Conservation (phyloP, 2,888 invertebrate genomes). For the Volucella inflata region DNA sequence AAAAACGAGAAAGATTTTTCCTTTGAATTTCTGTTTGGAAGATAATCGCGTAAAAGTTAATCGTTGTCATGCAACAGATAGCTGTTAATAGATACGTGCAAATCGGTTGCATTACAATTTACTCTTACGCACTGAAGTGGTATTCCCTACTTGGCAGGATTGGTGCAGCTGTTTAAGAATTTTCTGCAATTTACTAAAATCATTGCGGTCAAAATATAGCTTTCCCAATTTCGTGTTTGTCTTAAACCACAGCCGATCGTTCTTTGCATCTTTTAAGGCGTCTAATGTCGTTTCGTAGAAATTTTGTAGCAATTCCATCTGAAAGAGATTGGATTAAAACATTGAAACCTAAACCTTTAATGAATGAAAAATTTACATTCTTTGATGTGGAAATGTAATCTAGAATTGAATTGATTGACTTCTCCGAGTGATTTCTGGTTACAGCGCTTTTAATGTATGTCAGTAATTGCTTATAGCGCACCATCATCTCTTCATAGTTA, state of each 20-base stretch:
- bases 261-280: slow-evolving; percentile 98
- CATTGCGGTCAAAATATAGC: slow-evolving; percentile 97
- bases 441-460: slow-evolving; percentile 99
- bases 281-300: slow-evolving; percentile 99
- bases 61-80: too few species aligned
- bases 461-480: slow-evolving; percentile 96
- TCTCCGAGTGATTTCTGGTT: slow-evolving; percentile 99
- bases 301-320: slow-evolving; percentile 99
- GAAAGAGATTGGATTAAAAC: slow-evolving; percentile 66
- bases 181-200: slow-evolving; percentile 96
- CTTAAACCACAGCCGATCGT: slow-evolving; percentile 99
- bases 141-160: slow-evolving; percentile 92
- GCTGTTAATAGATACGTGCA: not conserved
- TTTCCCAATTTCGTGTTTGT: slow-evolving; percentile 99
- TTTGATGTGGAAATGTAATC: slow-evolving; percentile 99
- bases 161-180: slow-evolving; percentile 98
- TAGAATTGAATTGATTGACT: slow-evolving; percentile 99
- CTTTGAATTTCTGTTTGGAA: not conserved
- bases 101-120: slow-evolving; percentile 18
- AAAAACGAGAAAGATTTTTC: slow-evolving; percentile 69
- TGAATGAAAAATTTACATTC: slow-evolving; percentile 90
- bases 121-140: not conserved
- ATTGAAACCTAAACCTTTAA: not conserved
- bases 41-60: too few species aligned
- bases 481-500: slow-evolving; percentile 98